These are phyloP conservation scores for Omphaloscelis lunosa DNA, from an alignment of 2,888 invertebrate genomes.

Conservation along the genomic window DNA sequence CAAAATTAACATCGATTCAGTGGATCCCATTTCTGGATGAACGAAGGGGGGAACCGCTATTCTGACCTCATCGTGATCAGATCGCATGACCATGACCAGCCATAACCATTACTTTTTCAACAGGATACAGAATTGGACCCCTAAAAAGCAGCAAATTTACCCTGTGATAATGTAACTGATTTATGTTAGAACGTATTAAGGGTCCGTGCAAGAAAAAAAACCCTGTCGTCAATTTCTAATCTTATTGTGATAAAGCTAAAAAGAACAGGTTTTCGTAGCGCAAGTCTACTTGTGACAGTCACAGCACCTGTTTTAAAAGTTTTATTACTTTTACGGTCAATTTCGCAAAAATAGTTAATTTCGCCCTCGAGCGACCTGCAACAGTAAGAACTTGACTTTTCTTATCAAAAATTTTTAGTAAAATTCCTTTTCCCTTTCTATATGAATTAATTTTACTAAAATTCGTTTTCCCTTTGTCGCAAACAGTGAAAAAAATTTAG, in stretches of 20 bases:
- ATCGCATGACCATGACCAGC: constrained; percentile 5
- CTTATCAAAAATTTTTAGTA: not conserved
- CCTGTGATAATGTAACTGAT: constrained; percentile 64
- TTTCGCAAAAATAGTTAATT: not conserved
- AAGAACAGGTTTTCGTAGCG: no score
- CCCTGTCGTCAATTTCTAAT: not conserved
- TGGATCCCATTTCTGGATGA: not conserved
- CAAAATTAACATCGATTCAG: not conserved
- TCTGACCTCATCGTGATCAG: not conserved
- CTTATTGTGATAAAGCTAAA: not conserved
- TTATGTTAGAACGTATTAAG: constrained; percentile 10
- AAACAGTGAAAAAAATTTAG: not conserved
- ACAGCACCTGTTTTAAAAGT: not conserved
- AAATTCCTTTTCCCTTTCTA: not conserved
- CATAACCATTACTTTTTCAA: constrained; percentile 23
- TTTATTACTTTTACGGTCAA: not conserved
- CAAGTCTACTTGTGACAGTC: not conserved
- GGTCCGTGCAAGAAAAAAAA: not conserved
- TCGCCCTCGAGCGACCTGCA: not conserved
- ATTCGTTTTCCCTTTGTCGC: not conserved
- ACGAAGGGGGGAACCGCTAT: not conserved
- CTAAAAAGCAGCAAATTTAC: constrained; percentile 30
- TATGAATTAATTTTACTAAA: not conserved
- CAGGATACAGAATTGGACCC: constrained; percentile 5
- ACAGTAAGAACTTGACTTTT: not conserved